Percentiles rank a stretch among this genome's conserved stretches.
These are phyloP conservation scores for Myotis brandtii DNA, from an alignment of 2,113 vertebrate genomes.

Conservation along the genomic window DNA sequence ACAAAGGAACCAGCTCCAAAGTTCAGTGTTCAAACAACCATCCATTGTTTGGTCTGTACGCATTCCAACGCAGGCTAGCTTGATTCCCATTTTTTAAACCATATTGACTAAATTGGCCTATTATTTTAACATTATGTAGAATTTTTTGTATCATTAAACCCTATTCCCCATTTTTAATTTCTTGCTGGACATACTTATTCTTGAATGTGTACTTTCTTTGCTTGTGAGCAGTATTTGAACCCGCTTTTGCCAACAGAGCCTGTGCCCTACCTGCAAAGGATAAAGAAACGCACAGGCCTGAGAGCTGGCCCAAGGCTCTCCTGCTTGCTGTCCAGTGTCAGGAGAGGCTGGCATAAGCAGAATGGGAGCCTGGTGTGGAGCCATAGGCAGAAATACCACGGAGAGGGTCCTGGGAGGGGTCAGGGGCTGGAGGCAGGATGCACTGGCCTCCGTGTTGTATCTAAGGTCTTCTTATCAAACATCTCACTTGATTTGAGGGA, in stretches of 20 bases:
- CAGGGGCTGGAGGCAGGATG: too few species aligned
- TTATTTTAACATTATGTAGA: neutral
- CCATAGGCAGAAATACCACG: neutral
- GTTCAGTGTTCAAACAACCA: neutral
- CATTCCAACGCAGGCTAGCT: neutral
- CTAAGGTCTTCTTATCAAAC: neutral
- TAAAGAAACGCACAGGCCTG: neutral
- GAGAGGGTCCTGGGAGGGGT: neutral
- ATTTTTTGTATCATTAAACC: neutral
- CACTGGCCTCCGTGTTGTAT: fast-evolving
- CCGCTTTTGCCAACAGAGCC: neutral
- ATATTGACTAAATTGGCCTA: neutral
- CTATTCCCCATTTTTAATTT: neutral
- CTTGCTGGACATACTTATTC: neutral
- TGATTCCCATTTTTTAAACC: neutral
- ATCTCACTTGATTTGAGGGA: neutral
- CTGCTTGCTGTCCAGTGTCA: neutral
- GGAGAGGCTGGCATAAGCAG: neutral
- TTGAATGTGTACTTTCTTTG: neutral
- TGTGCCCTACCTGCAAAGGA: neutral
- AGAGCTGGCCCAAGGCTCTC: fast-evolving
- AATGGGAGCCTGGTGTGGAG: fast-evolving
- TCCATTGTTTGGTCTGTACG: neutral
- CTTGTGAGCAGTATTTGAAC: neutral
- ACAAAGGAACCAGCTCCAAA: neutral